A percentile compares a stretch with the other conserved stretches of the same genome.
Evolutionary conservation across 2,113 vertebrate species (phyloP).

Genomic region (Dicerorhinus sumatrensis): DNA sequence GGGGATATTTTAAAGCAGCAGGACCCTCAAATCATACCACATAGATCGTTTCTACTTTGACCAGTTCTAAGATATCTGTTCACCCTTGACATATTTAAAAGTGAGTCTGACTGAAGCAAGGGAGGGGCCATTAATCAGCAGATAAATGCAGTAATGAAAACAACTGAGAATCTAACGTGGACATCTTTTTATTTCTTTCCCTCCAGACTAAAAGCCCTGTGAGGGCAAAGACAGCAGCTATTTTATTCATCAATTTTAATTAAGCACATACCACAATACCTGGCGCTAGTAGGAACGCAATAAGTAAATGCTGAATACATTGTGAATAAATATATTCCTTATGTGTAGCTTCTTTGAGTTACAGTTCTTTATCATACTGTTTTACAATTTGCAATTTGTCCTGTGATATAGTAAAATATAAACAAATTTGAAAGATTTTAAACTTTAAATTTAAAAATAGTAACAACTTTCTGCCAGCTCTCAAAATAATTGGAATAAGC

Average conservation of each 20-base stretch:
- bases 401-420: background rate
- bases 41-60: background rate
- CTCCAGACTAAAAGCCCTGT: background rate
- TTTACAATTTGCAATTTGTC: background rate
- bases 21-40: background rate
- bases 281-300: background rate
- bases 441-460: slow-evolving; percentile 1
- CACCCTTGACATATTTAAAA: background rate
- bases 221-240: background rate
- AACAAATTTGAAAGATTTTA: background rate
- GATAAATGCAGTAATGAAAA: background rate
- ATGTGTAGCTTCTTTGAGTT: background rate
- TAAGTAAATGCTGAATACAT: background rate
- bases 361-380: background rate
- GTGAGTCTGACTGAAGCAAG: background rate
- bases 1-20: slow-evolving; percentile 29
- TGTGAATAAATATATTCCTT: background rate
- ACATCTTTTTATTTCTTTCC: background rate
- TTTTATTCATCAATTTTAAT: background rate
- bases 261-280: background rate
- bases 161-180: background rate
- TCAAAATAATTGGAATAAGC: background rate
- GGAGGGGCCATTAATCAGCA: background rate
- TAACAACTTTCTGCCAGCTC: background rate
- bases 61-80: background rate